Evolutionary conservation across 2,113 vertebrate genomes (phyloP).

Genomic region (Corythaeola cristata): DNA sequence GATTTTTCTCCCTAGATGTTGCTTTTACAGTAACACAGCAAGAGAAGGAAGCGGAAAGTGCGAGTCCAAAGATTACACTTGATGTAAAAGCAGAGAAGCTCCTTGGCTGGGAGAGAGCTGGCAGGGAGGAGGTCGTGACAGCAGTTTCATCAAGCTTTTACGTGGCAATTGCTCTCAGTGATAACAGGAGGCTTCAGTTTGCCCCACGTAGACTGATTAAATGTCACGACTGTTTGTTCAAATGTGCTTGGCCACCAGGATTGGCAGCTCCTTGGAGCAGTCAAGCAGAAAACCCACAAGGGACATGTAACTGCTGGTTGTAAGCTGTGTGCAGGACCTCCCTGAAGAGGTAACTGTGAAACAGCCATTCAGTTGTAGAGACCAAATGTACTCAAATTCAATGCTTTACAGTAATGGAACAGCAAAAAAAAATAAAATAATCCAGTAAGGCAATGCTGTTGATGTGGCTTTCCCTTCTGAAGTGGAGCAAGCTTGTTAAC

Average conservation of each 20-base stretch:
- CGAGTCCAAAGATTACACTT: accelerated
- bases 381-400: neutral
- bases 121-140: neutral
- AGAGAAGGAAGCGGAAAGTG: neutral
- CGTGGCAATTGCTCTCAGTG: neutral
- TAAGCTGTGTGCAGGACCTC: neutral
- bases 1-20: neutral
- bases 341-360: neutral
- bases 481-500: neutral
- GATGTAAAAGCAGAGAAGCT: neutral
- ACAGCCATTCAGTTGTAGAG: neutral
- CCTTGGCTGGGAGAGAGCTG: neutral
- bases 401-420: neutral
- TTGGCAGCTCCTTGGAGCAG: neutral
- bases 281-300: neutral
- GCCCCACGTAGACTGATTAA: neutral
- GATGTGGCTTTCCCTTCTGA: neutral
- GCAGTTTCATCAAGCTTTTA: neutral
- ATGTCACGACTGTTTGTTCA: neutral
- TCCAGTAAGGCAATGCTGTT: neutral
- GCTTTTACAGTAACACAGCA: neutral
- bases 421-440: neutral
- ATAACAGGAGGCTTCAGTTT: neutral
- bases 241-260: neutral
- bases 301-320: neutral